A percentile compares a stretch with the other conserved stretches of the same genome.
These are phyloP conservation scores for Caenorhabditis sulstoni DNA, from an alignment of 2,888 invertebrate genomes.

Conservation along the genomic window DNA sequence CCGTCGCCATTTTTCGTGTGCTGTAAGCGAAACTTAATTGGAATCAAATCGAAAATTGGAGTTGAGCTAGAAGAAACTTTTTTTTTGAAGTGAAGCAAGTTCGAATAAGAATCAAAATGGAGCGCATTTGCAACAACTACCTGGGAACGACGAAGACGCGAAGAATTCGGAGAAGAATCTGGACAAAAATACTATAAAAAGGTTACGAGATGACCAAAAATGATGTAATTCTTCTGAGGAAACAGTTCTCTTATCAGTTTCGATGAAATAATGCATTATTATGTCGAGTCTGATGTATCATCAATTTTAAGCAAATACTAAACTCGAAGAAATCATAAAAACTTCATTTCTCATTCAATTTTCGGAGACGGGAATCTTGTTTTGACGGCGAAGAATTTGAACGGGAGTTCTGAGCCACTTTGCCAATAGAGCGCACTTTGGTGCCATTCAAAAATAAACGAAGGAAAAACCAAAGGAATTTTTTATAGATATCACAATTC, in stretches of 20 bases:
- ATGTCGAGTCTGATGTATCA: conserved; percentile 15
- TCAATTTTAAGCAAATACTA: too few species aligned
- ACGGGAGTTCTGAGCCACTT: too few species aligned
- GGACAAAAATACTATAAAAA: conserved; percentile 16
- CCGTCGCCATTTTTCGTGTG: conserved; percentile 54
- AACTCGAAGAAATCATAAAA: too few species aligned
- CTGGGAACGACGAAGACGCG: conserved; percentile 4
- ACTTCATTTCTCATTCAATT: too few species aligned
- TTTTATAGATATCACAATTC: too few species aligned
- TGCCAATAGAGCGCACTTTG: background rate
- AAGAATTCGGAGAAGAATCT: conserved; percentile 51
- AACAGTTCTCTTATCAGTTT: conserved; percentile 26
- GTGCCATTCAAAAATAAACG: background rate
- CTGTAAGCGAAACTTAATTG: background rate
- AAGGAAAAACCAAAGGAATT: background rate
- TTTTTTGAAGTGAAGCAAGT: background rate
- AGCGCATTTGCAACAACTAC: background rate
- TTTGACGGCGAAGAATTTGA: too few species aligned
- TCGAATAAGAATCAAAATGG: background rate
- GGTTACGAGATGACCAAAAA: conserved; percentile 23
- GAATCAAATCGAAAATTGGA: background rate
- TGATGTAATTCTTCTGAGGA: conserved; percentile 16
- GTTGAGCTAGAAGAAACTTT: background rate
- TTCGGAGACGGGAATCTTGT: too few species aligned
- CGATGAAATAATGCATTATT: conserved; percentile 7